phyloP scores from a whole-genome alignment of 2,888 invertebrate species.

The Lucinisca nassula region DNA sequence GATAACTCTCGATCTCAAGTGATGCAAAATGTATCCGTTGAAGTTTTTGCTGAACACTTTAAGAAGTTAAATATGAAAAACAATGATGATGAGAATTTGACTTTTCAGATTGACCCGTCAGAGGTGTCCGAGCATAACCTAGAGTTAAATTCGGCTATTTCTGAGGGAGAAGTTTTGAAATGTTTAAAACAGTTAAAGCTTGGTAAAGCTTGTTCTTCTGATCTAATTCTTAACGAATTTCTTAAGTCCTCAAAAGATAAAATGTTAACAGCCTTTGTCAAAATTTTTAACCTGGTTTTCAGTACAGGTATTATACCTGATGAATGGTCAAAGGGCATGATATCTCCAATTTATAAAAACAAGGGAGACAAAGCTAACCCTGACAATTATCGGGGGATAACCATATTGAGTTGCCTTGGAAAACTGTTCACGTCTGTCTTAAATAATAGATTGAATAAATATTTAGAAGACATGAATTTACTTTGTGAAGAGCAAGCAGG shows the following conservation, averaged over 20 bases:
- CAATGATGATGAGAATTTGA: neutral
- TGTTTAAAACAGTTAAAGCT: too few species aligned
- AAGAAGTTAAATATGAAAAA: neutral
- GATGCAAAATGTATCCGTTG: neutral
- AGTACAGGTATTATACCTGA: too few species aligned
- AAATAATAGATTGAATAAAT: neutral
- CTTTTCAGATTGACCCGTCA: neutral
- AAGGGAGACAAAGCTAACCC: too few species aligned
- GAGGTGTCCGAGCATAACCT: neutral
- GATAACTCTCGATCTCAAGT: neutral
- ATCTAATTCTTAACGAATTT: too few species aligned
- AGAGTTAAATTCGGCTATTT: neutral
- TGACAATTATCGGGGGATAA: neutral
- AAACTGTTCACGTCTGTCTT: neutral
- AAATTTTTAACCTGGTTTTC: too few species aligned
- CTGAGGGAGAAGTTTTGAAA: neutral
- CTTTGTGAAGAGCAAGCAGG: too few species aligned
- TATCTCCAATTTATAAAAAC: too few species aligned
- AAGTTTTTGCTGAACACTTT: neutral
- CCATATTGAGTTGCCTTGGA: neutral
- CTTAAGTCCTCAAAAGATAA: too few species aligned
- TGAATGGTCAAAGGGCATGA: too few species aligned
- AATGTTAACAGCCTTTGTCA: too few species aligned
- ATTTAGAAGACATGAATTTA: too few species aligned
- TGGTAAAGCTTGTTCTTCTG: too few species aligned